Evolutionary conservation across 2,113 vertebrate species (phyloP), one percentile per base, ranked within the genome.

Genomic region (Pao palembangensis): DNA sequence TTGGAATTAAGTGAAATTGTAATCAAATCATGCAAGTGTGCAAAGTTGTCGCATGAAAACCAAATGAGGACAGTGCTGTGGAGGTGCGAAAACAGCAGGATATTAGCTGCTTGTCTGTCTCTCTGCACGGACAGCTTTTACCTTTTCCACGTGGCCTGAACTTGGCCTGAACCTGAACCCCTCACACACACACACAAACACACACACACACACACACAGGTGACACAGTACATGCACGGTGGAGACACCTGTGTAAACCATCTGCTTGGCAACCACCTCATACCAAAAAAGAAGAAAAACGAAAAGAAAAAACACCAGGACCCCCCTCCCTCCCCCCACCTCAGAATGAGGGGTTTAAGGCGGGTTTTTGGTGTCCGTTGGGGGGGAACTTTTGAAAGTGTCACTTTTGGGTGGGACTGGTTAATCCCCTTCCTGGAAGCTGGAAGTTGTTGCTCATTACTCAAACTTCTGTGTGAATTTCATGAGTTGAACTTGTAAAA

Each of bases 161-260:
- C 67, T 50, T 82, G 57, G 82, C 77, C 15, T 23, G 19, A n/a
- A n/a, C 11, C 20, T 12, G 7, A 6, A 5, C n/a, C n/a, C 52
- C 31, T 34, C 59, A 53, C 55, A 12, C 53, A 41, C 61, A 21
- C 55, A 46, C 8, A 31, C 16, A 17, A 51, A 43, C 54, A 12
- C 17, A 41, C 47, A 4, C 14, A 19, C 47, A 47, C 63, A 46
- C 61, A 48, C 63, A 54, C 52, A 10, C 51, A 65, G n/a, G n/a
- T n/a, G n/a, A n/a, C 19, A 58, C 52, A 64, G 47, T 58, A 68
- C 75, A 72, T 75, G 71, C 65, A 75, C 51, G 60, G 69, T 74
- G 60, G 42, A 74, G 67, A 78, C 85, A 83, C 85, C 82, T 87
- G 80, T 83, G 82, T 83, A 85, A 87, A 87, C 82, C 80, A 78